Evolutionary conservation across 2,888 invertebrate species (phyloP), one percentile per base, ranked within the genome.

Genomic region (Pandemis corylana): DNA sequence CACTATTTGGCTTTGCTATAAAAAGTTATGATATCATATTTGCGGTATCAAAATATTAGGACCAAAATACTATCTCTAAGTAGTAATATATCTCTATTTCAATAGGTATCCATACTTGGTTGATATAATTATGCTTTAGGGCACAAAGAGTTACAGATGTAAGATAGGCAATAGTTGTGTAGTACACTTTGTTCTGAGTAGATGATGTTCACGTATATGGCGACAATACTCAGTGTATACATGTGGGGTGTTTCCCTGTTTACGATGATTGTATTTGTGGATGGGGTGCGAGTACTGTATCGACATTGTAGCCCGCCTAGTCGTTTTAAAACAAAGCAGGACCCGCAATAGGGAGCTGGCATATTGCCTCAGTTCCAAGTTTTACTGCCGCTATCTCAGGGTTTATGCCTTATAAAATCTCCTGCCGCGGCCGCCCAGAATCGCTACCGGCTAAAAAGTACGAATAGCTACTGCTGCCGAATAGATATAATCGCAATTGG

Each of bases 391-490:
- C 90, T 91, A 90, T 90, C 89, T 89, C 87, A 83, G 86, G 86
- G 85, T 92, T 92, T 91, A 92, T 91, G 91, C 89, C 88, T 89
- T 90, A 91, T 91, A 90, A 91, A 92, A 90, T 87, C 87, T 89
- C 85, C 84, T 85, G 84, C 86, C 82, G 84, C 85, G 86, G 83
- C 89, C 87, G 86, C 86, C 85, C 83, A 80, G 82, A 85, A 85
- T 81, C 78, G 83, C 85, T 84, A 82, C 82, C 79, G 83, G 84
- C 84, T 86, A 87, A 87, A 85, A 90, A 89, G 86, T 88, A 88
- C 74, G 66, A 67, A 67, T 63, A 71, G 75, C 66, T 71, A 51
- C 83, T 81, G 84, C 83, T 80, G 82, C 78, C 77, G 84, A 83
- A 84, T 83, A 87, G 88, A 88, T 89, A 85, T 85, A 85, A 89